Conservation (phyloP, 2,797 vertebrate genomes). For the Sebastes taczanowskii region DNA sequence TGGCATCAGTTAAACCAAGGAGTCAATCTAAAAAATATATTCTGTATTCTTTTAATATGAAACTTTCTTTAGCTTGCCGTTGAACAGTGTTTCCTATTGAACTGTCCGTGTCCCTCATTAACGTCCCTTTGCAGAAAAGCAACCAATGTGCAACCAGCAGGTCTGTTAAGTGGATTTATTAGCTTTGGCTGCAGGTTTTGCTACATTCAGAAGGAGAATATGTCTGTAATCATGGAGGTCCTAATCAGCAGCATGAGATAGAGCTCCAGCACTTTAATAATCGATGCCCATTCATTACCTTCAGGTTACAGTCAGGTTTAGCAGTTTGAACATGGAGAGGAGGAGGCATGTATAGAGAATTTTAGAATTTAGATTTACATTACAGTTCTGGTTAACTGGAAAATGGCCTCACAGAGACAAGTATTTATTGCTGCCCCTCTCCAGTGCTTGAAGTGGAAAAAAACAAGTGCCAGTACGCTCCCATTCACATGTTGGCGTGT, state of each 20-base stretch:
- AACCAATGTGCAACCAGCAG: conserved; percentile 13
- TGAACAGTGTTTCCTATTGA: background rate
- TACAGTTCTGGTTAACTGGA: no score
- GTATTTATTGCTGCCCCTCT: no score
- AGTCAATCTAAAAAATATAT: background rate
- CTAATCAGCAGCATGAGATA: background rate
- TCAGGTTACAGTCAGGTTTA: no score
- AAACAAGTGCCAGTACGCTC: no score
- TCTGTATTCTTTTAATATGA: background rate
- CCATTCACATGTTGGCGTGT: no score
- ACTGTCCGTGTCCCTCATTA: background rate
- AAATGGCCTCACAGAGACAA: no score
- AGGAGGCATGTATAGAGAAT: no score
- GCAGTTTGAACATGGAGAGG: rapidly evolving
- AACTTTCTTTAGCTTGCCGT: background rate
- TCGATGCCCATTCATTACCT: background rate
- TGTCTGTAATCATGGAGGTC: conserved; percentile 16
- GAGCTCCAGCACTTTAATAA: background rate
- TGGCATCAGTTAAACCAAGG: background rate
- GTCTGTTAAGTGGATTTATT: conserved; percentile 22
- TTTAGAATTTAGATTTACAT: no score
- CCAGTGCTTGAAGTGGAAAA: no score
- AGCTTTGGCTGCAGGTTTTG: background rate
- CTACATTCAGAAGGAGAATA: background rate
- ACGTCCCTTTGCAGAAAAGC: background rate